Percentiles rank a stretch among this genome's conserved stretches.
Evolutionary conservation across 1,140 invertebrate genomes (phyloP).

Genomic region (Elymnias hypermnestra): DNA sequence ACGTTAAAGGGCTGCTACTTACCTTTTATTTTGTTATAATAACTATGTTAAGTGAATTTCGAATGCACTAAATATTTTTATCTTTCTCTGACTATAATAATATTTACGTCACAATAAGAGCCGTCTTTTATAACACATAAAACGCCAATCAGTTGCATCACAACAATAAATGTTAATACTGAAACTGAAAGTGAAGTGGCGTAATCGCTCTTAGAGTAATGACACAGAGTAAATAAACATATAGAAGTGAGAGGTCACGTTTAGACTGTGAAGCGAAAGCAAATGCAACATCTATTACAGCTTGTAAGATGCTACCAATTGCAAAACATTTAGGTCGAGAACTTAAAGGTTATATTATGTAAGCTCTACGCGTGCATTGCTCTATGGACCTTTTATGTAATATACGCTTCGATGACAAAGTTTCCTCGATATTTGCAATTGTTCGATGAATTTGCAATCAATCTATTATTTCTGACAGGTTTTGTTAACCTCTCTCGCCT

Average conservation of each 20-base stretch:
- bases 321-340: slow-evolving; percentile 22
- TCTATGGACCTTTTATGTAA: slow-evolving; percentile 40
- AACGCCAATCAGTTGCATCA: slow-evolving; percentile 5
- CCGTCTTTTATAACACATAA: background rate
- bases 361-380: slow-evolving; percentile 34
- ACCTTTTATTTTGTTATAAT: background rate
- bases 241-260: slow-evolving; percentile 29
- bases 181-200: slow-evolving; percentile 9
- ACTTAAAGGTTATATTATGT: slow-evolving; percentile 44
- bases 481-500: no score
- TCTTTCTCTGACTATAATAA: background rate
- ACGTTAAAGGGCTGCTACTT: no score
- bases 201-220: slow-evolving; percentile 8
- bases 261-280: slow-evolving; percentile 31
- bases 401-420: slow-evolving; percentile 9
- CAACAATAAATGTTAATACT: slow-evolving; percentile 7
- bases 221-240: slow-evolving; percentile 21
- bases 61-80: background rate
- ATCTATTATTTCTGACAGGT: no score
- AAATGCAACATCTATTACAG: slow-evolving; percentile 32
- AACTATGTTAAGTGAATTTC: background rate
- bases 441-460: slow-evolving; percentile 1
- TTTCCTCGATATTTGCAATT: slow-evolving; percentile 13
- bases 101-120: background rate
- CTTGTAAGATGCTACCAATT: slow-evolving; percentile 28